These are phyloP conservation scores for Macrostomum lignano DNA, from an alignment of 1,140 invertebrate genomes.

Conservation along the genomic window DNA sequence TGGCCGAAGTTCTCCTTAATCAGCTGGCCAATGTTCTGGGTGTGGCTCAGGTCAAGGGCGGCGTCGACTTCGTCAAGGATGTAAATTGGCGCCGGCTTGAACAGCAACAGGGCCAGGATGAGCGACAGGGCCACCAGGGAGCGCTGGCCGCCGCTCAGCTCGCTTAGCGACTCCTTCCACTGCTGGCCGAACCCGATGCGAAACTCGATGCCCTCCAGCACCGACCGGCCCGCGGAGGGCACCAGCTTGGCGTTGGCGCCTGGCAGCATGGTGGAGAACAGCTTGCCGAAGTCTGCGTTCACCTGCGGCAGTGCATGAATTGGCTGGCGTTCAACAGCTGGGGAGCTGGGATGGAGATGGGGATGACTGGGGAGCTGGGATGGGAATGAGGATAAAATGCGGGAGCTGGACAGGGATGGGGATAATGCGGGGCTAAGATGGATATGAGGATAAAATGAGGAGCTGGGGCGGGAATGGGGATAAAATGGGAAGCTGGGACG, in stretches of 20 bases:
- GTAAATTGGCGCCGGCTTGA: constrained; percentile 88
- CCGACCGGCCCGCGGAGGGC: constrained; percentile 40
- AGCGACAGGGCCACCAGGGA: constrained; percentile 82
- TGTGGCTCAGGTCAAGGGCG: constrained; percentile 83
- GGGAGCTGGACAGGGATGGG: too few relatives aligned
- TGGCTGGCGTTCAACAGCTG: too few relatives aligned
- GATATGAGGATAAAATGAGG: too few relatives aligned
- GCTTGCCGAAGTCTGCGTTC: constrained; percentile 88
- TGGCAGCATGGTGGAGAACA: constrained; percentile 63
- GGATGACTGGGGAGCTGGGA: too few relatives aligned
- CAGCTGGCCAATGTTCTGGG: constrained; percentile 91
- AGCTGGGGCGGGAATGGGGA: too few relatives aligned
- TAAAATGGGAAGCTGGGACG: too few relatives aligned
- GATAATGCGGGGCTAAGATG: too few relatives aligned
- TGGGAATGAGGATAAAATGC: too few relatives aligned
- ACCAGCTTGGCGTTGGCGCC: constrained; percentile 55
- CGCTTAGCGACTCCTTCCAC: constrained; percentile 80
- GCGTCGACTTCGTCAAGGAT: constrained; percentile 97
- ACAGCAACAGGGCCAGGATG: constrained; percentile 74
- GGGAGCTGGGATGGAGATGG: too few relatives aligned
- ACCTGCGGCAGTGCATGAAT: too few relatives aligned
- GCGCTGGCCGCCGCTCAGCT: constrained; percentile 78
- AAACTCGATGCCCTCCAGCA: constrained; percentile 62
- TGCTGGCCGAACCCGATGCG: constrained; percentile 65
- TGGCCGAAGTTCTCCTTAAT: constrained; percentile 66